Percentiles rank a stretch among this genome's conserved stretches.
Evolutionary conservation across 2,113 vertebrate species (phyloP).

Genomic region (Rissa tridactyla): DNA sequence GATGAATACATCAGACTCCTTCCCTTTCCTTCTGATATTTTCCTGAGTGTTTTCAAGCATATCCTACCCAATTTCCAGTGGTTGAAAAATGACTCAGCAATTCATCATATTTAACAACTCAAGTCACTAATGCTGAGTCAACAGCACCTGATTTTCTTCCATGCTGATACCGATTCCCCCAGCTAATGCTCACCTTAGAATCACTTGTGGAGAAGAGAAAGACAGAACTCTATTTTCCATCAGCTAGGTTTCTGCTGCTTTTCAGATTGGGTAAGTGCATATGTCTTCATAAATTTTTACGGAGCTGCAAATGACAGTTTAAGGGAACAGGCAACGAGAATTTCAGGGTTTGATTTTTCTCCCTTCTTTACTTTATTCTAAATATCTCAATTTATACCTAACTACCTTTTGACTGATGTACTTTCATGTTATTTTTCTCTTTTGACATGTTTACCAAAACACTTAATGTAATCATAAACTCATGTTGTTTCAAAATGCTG

Average conservation of each 20-base stretch:
- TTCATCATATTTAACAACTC: not conserved
- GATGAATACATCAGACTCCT: not conserved
- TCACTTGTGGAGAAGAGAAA: not conserved
- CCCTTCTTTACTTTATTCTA: not conserved
- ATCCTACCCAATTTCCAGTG: not conserved
- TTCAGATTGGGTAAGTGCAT: not conserved
- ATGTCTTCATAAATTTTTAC: not conserved
- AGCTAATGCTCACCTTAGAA: not conserved
- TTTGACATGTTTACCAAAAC: not conserved
- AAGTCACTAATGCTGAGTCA: not conserved
- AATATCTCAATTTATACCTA: not conserved
- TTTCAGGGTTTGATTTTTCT: not conserved
- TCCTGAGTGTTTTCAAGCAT: not conserved
- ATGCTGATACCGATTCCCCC: not conserved
- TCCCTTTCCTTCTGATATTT: not conserved
- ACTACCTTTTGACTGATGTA: not conserved
- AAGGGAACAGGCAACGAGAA: not conserved
- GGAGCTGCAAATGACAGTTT: not conserved
- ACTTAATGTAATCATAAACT: not conserved
- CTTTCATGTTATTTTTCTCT: not conserved
- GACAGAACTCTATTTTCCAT: not conserved
- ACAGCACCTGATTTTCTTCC: not conserved
- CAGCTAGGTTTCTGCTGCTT: not conserved
- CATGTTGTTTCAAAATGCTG: not conserved
- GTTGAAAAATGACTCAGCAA: not conserved